Evolutionary conservation across 2,113 vertebrate species (phyloP).

Genomic region (Stercorarius parasiticus): DNA sequence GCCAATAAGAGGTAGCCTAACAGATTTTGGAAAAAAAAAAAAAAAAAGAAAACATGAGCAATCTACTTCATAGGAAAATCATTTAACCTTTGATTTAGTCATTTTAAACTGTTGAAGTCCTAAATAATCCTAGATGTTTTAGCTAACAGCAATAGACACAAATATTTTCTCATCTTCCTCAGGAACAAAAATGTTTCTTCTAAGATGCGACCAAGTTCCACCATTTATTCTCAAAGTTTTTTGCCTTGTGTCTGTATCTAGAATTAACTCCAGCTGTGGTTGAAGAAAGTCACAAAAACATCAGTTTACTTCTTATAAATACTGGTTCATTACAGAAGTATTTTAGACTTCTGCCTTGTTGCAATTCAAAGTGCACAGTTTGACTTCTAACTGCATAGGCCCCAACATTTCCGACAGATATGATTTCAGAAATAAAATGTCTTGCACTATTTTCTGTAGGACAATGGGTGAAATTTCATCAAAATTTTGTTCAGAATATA

Average conservation of each 20-base stretch:
- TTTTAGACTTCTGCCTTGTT: not conserved
- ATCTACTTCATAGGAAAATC: not conserved
- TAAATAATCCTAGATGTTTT: not conserved
- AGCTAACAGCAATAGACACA: not conserved
- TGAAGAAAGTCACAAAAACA: not conserved
- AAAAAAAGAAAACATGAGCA: not conserved
- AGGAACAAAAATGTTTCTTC: not conserved
- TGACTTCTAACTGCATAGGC: not conserved
- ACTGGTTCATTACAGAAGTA: not conserved
- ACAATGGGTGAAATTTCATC: not conserved
- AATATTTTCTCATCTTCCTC: not conserved
- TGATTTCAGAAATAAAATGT: not conserved
- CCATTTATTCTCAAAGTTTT: not conserved
- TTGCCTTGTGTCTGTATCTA: not conserved
- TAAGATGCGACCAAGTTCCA: not conserved
- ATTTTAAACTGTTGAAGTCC: not conserved
- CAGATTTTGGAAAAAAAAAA: rapidly evolving
- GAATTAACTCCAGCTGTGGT: not conserved
- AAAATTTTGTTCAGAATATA: not conserved
- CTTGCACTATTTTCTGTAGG: not conserved
- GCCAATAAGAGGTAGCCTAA: not conserved
- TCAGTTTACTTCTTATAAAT: not conserved
- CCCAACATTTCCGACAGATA: not conserved
- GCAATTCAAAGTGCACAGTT: not conserved
- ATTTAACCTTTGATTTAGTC: not conserved